These are phyloP conservation scores for Sinopyrophorus schimmeli DNA, from an alignment of 2,888 invertebrate genomes.

Conservation along the genomic window DNA sequence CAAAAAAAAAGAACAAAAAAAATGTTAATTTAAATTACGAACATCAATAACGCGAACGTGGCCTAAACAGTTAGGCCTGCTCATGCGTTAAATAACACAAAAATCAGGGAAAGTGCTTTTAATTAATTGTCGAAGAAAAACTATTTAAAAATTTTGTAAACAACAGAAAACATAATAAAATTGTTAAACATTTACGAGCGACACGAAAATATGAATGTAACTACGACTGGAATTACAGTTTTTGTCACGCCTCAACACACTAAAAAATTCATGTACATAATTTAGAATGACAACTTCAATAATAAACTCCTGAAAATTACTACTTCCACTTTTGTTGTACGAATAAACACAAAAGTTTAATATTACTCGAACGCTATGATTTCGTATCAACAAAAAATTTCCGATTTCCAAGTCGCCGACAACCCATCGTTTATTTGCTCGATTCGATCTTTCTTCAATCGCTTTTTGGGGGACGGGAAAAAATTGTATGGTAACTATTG, in stretches of 20 bases:
- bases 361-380: constrained; percentile 1
- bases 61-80: constrained; percentile 11
- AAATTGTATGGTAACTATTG: too few relatives aligned
- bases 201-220: constrained; percentile 15
- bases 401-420: too few relatives aligned
- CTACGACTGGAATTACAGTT: constrained; percentile 19
- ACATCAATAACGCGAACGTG: too few relatives aligned
- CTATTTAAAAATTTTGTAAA: neutral
- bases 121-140: constrained; percentile 5
- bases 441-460: too few relatives aligned
- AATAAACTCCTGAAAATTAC: constrained; percentile 10
- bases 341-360: constrained; percentile 3
- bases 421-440: too few relatives aligned
- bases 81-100: constrained; percentile 13
- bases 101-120: constrained; percentile 3
- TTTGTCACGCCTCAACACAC: constrained; percentile 15
- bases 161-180: constrained; percentile 6
- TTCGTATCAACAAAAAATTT: too few relatives aligned
- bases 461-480: too few relatives aligned
- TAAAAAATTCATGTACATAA: constrained; percentile 24
- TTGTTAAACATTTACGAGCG: constrained; percentile 5
- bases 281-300: constrained; percentile 13
- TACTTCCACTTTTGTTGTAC: constrained; percentile 7
- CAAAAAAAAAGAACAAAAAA: neutral
- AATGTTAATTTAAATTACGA: neutral